Conservation (phyloP, 2,888 invertebrate genomes). For the Copidosoma aretas region DNA sequence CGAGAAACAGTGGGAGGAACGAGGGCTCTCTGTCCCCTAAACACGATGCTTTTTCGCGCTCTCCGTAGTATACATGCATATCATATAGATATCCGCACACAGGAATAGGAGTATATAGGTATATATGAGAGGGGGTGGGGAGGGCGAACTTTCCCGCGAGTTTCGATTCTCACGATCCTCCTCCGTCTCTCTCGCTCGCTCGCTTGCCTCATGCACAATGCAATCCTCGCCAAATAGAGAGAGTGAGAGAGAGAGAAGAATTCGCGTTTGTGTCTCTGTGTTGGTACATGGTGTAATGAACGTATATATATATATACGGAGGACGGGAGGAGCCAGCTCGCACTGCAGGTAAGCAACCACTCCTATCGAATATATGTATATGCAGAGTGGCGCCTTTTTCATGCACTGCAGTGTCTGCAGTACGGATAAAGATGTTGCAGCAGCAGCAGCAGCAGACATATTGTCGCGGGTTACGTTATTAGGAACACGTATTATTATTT, state of each 20-base stretch:
- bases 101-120: neutral
- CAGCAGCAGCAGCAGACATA: too few species aligned
- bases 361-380: too few species aligned
- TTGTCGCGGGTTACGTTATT: too few species aligned
- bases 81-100: neutral
- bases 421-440: too few species aligned
- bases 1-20: too few species aligned
- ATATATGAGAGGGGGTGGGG: neutral
- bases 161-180: constrained; percentile 35
- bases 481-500: too few species aligned
- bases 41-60: too few species aligned
- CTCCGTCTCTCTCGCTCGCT: constrained; percentile 8
- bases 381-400: constrained; percentile 11
- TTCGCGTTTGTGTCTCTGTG: neutral
- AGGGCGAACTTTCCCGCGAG: constrained; percentile 25
- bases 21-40: too few species aligned
- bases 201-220: neutral
- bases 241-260: too few species aligned
- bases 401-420: too few species aligned
- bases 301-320: neutral
- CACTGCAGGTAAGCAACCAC: too few species aligned
- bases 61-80: neutral
- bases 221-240: neutral
- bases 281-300: neutral
- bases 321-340: constrained; percentile 11